Evolutionary conservation across 2,888 invertebrate species (phyloP).

Genomic region (Heliconius erato): DNA sequence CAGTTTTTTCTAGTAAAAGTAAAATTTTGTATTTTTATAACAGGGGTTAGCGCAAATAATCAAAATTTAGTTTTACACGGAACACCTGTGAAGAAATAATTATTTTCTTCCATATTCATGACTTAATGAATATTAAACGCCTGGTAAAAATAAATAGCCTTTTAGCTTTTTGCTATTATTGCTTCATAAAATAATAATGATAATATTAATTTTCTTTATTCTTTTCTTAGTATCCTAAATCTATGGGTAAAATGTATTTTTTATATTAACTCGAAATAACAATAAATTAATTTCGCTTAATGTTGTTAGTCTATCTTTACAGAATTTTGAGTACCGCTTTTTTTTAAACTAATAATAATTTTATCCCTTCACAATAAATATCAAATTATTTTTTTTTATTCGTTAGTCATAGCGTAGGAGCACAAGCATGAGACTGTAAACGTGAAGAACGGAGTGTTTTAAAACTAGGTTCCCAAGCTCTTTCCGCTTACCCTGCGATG

Average conservation of each 20-base stretch:
- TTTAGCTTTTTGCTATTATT: slow-evolving; percentile 9
- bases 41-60: not conserved
- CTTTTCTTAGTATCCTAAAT: not conserved
- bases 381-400: too few relatives aligned
- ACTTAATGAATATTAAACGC: not conserved
- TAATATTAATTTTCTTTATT: not conserved
- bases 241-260: not conserved
- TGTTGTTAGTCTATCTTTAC: too few relatives aligned
- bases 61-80: not conserved
- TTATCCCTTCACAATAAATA: too few relatives aligned
- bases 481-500: too few relatives aligned
- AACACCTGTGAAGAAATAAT: not conserved
- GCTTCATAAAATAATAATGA: not conserved
- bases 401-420: too few relatives aligned
- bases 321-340: too few relatives aligned
- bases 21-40: too few relatives aligned
- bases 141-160: slow-evolving; percentile 3
- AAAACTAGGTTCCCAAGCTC: too few relatives aligned
- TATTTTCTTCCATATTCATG: slow-evolving; percentile 1
- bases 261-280: not conserved
- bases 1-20: too few relatives aligned
- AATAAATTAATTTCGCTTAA: not conserved
- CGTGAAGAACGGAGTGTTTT: too few relatives aligned
- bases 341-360: too few relatives aligned
- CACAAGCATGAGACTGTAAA: too few relatives aligned